Percentiles rank a stretch among this genome's conserved stretches.
Conservation (phyloP, 2,797 vertebrate genomes). For the Sandelia bainsii region DNA sequence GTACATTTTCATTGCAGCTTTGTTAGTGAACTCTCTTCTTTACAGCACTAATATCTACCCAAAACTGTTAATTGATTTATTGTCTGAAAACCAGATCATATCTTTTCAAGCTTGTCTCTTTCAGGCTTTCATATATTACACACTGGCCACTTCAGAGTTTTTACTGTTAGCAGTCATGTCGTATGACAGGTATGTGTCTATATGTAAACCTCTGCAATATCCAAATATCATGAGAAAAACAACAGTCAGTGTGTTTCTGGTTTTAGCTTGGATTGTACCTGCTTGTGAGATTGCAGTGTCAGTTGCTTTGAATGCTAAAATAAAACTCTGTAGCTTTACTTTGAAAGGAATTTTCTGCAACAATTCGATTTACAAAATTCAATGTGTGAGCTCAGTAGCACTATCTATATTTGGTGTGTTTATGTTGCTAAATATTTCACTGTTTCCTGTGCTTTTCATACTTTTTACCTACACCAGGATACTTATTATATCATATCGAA, state of each 20-base stretch:
- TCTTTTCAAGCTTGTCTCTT: constrained; percentile 21
- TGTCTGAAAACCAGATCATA: constrained; percentile 34
- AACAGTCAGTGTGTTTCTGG: not conserved
- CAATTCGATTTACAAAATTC: not conserved
- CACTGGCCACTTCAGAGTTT: constrained; percentile 27
- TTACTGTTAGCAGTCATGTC: constrained; percentile 56
- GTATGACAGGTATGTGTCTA: constrained; percentile 56
- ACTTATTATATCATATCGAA: constrained; percentile 1
- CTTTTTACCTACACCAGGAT: constrained; percentile 41
- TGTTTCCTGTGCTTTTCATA: constrained; percentile 30
- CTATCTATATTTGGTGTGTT: not conserved
- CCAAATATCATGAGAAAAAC: constrained; percentile 25
- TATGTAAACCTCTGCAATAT: constrained; percentile 61
- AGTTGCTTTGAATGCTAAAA: fast-evolving
- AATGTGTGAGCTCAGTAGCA: not conserved
- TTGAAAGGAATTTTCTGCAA: constrained; percentile 39
- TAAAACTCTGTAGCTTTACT: constrained; percentile 17
- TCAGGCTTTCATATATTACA: constrained; percentile 24
- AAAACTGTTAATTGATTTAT: constrained; percentile 28
- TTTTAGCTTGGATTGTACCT: constrained; percentile 27
- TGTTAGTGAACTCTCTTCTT: constrained; percentile 41
- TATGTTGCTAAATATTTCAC: not conserved
- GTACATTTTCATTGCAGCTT: constrained; percentile 55
- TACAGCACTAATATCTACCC: constrained; percentile 44
- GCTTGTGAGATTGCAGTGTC: not conserved